A percentile compares a stretch with the other conserved stretches of the same genome.
These are phyloP conservation scores for Helicorthomorpha holstii DNA, from an alignment of 1,140 invertebrate genomes.

Conservation along the genomic window DNA sequence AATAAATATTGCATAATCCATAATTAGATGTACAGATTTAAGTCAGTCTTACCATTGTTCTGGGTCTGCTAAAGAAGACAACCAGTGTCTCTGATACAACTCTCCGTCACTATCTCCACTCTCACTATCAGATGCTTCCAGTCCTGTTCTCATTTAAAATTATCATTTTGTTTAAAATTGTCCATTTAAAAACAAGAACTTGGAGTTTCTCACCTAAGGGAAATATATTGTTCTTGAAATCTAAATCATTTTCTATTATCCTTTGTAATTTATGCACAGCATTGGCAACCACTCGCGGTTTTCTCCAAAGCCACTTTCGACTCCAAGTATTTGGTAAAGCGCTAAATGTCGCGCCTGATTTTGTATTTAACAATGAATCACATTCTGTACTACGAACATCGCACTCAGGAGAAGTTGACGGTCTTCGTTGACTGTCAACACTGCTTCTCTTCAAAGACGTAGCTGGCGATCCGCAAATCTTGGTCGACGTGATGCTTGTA, in stretches of 20 bases:
- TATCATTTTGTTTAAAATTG: neutral
- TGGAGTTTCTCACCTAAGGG: slow-evolving; percentile 22
- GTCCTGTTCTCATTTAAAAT: slow-evolving; percentile 13
- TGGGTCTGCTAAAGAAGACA: slow-evolving; percentile 19
- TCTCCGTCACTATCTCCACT: slow-evolving; percentile 21
- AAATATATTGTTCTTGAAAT: slow-evolving; percentile 23
- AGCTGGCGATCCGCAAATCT: no score
- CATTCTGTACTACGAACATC: neutral
- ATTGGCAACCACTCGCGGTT: neutral
- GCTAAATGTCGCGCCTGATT: neutral
- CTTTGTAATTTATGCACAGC: slow-evolving; percentile 16
- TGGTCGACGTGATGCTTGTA: neutral
- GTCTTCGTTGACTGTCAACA: no score
- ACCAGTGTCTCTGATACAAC: slow-evolving; percentile 22
- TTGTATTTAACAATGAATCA: neutral
- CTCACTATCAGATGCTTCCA: slow-evolving; percentile 25
- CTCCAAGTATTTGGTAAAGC: neutral
- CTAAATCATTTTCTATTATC: slow-evolving; percentile 12
- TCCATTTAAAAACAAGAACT: neutral
- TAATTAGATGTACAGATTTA: no score
- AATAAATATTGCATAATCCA: no score
- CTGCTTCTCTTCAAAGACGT: no score
- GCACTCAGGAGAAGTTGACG: neutral
- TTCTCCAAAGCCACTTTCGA: neutral
- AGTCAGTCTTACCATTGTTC: no score